Evolutionary conservation across 2,113 vertebrate genomes (phyloP), one percentile per base, ranked within the genome.

Genomic region (Dasyornis broadbenti): DNA sequence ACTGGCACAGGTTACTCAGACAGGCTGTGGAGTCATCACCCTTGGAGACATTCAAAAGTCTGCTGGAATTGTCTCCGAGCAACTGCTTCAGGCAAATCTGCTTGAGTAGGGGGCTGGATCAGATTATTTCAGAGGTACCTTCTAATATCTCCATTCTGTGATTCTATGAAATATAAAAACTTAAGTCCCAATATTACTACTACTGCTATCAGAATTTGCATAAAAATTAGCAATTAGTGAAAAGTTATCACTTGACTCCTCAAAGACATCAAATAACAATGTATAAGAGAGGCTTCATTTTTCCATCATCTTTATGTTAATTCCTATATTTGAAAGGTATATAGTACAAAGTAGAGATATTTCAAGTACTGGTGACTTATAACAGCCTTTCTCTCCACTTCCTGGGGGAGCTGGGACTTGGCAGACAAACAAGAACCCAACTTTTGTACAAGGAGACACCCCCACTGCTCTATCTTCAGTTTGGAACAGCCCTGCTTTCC

Each of bases 61-160:
- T 60, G 21, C n/a, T 24, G 17, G 20, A 82, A 61, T 2, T 19
- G 14, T 10, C 15, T 24, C 47, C 35, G 11, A 47, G 52, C 19
- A 66, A 6, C 3, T 39, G 15, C 30, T 24, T 45, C 23, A 30
- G 45, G 11, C 0, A 0, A 59, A 45, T 26, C 39, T 75, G 13
- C 45, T 27, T 18, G 14, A 75, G 61, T 12, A 30, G 13, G 14
- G 33, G 9, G 4, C 5, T 47, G 40, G 39, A 35, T 22, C 24
- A 53, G 45, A 47, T 31, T 5, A 60, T 26, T 60, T 45, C n/a
- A 68, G 60, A 59, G 10, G 16, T 30, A 28, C 13, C 9, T 60
- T 75, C n/a, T 15, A 28, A 18, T 13, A 30, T 31, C 70, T 61
- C 6, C 24, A 27, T 35, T n/a, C 61, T 27, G 21, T 35, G 54